phyloP scores from a whole-genome alignment of 2,113 vertebrate species.

The Mesoclemmys tuberculata region DNA sequence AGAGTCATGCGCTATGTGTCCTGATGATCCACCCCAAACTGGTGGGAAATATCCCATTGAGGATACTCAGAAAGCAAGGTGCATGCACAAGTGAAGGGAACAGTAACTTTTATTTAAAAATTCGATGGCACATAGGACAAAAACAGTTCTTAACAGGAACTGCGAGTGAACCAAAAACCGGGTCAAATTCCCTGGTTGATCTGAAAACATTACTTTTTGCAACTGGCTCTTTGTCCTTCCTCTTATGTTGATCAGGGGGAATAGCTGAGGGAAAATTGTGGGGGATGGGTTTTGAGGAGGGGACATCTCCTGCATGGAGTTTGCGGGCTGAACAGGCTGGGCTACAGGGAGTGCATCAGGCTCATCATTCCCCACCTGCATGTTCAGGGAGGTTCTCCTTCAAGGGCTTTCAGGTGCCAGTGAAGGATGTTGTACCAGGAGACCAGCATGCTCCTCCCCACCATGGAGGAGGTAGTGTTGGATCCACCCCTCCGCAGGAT shows the following conservation, averaged over 20 bases:
- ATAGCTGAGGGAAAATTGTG: background rate
- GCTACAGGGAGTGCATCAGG: background rate
- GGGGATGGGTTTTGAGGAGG: background rate
- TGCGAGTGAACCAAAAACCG: background rate
- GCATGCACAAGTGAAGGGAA: background rate
- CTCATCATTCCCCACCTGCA: background rate
- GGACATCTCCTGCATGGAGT: background rate
- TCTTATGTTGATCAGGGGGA: background rate
- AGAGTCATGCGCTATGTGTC: background rate
- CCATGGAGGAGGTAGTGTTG: background rate
- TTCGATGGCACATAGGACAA: background rate
- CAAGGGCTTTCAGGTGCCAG: background rate
- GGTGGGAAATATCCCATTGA: background rate
- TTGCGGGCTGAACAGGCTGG: background rate
- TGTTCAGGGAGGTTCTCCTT: background rate
- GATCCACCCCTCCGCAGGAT: background rate
- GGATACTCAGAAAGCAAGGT: background rate
- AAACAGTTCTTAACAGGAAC: background rate
- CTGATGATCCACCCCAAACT: background rate
- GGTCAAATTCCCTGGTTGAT: background rate
- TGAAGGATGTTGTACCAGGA: background rate
- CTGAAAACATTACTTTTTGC: background rate
- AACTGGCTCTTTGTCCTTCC: background rate
- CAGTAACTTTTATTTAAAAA: background rate
- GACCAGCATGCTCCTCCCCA: background rate